Percentiles rank a stretch among this genome's conserved stretches.
Evolutionary conservation across 2,797 vertebrate species (phyloP).

Genomic region (Liasis olivaceus): DNA sequence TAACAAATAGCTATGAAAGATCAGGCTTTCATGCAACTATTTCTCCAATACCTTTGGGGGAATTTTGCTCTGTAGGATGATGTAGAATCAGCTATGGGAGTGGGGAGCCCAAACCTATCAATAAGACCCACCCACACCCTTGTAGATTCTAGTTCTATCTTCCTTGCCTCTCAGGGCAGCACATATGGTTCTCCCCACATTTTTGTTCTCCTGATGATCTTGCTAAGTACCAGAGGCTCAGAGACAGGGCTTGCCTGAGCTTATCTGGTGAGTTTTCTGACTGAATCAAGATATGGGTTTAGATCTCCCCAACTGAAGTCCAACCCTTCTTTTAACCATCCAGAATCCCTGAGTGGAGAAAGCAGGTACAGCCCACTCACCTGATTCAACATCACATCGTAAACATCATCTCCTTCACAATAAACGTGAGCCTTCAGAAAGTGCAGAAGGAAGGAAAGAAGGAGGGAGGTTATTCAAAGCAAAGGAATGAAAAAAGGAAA

Average conservation of each 20-base stretch:
- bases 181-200: background rate
- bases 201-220: background rate
- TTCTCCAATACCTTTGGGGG: background rate
- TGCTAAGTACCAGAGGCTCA: background rate
- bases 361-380: constrained; percentile 63
- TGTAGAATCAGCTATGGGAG: background rate
- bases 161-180: background rate
- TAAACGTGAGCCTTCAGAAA: constrained; percentile 85
- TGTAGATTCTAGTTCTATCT: background rate
- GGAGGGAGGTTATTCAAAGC: background rate
- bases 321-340: background rate
- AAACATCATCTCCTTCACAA: constrained; percentile 81
- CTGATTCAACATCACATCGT: constrained; percentile 91
- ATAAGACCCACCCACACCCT: background rate
- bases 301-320: background rate
- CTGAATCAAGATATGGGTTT: no score
- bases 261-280: background rate
- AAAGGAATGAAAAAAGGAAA: no score
- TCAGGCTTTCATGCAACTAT: background rate
- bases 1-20: no score
- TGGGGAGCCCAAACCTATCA: background rate
- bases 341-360: background rate
- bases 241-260: background rate
- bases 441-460: background rate
- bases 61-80: background rate